Evolutionary conservation across 2,113 vertebrate genomes (phyloP).

Genomic region (Calyptomena viridis): DNA sequence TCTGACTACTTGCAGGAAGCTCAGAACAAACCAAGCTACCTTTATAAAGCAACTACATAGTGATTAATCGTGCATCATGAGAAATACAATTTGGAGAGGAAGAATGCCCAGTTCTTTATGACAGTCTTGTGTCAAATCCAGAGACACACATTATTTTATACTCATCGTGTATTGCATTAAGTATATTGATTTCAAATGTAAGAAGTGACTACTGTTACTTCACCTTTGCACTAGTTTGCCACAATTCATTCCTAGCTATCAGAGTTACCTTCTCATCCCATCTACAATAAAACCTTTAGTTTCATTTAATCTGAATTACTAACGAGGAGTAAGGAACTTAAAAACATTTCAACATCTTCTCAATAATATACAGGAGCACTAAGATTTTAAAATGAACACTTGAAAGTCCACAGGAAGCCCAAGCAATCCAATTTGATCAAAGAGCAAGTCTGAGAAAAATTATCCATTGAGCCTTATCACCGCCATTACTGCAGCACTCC

Average conservation of each 20-base stretch:
- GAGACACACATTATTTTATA: neutral
- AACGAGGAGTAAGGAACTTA: neutral
- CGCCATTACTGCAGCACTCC: neutral
- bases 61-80: neutral
- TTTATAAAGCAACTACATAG: neutral
- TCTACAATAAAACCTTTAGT: neutral
- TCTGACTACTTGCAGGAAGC: neutral
- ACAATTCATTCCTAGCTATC: neutral
- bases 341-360: neutral
- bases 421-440: neutral
- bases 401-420: neutral
- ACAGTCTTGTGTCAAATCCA: neutral
- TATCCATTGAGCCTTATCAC: neutral
- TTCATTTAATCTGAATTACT: neutral
- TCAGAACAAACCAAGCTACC: neutral
- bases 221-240: neutral
- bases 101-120: neutral
- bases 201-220: neutral
- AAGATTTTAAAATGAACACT: neutral
- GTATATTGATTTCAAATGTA: neutral
- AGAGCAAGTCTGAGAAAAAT: neutral
- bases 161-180: neutral
- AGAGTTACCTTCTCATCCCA: neutral
- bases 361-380: neutral
- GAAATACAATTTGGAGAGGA: neutral